Conservation (phyloP, 2,797 vertebrate species). For the Leuciscus waleckii region DNA sequence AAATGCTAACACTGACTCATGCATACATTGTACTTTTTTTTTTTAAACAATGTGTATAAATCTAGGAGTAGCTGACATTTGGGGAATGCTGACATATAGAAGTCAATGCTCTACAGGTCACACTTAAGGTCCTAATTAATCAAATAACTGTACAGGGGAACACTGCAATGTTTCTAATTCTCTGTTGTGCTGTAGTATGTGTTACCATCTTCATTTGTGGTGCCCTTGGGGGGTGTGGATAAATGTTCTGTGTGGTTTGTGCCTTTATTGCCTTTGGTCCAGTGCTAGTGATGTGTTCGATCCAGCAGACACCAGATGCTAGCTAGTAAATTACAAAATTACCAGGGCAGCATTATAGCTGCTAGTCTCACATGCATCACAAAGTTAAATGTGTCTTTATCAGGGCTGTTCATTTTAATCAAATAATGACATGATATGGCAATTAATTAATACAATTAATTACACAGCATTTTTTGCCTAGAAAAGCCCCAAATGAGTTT, state of each 20-base stretch:
- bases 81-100: not conserved
- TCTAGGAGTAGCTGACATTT: not conserved
- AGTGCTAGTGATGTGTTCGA: conserved; percentile 2
- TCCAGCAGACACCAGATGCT: conserved; percentile 10
- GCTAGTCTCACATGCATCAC: not conserved
- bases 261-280: conserved; percentile 27
- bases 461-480: not conserved
- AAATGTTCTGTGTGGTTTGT: not conserved
- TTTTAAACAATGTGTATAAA: not conserved
- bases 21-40: not conserved
- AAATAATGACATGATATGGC: not conserved
- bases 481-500: not conserved
- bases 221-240: not conserved
- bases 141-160: conserved; percentile 1
- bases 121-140: not conserved
- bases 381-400: not conserved
- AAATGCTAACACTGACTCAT: conserved; percentile 39
- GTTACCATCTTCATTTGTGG: not conserved
- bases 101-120: not conserved
- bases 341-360: not conserved
- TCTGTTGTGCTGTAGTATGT: not conserved
- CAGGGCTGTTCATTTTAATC: not conserved
- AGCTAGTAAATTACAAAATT: not conserved
- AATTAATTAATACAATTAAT: not conserved
- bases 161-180: not conserved